Evolutionary conservation across 2,113 vertebrate species (phyloP).

Genomic region (Hucho hucho): DNA sequence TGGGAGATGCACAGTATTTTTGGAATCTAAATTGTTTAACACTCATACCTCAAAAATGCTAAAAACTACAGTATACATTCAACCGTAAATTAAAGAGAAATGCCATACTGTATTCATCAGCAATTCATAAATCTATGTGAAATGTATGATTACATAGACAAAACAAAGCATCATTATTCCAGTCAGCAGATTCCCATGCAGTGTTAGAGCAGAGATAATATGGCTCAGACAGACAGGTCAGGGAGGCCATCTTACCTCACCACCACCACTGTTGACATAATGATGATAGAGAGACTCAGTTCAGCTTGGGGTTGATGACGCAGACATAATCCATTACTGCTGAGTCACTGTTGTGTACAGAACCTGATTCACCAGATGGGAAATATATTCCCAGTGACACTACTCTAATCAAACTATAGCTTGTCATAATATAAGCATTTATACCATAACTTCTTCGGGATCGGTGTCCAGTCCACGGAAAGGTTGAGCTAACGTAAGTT

Average conservation of each 20-base stretch:
- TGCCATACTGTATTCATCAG: neutral
- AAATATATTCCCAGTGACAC: slow-evolving; percentile 34
- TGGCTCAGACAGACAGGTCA: neutral
- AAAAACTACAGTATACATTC: neutral
- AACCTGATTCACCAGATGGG: slow-evolving; percentile 41
- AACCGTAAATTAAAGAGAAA: neutral
- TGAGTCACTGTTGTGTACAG: slow-evolving; percentile 40
- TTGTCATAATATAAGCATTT: slow-evolving; percentile 11
- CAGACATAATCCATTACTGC: slow-evolving; percentile 10
- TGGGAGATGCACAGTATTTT: slow-evolving; percentile 19
- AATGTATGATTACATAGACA: neutral
- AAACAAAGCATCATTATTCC: neutral
- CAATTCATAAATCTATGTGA: neutral
- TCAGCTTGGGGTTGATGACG: neutral
- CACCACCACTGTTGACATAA: slow-evolving; percentile 13
- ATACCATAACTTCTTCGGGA: neutral
- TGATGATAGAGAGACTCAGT: neutral
- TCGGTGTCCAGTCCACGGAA: too few relatives aligned
- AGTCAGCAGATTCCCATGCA: neutral
- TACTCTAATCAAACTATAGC: slow-evolving; percentile 15
- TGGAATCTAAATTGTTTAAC: slow-evolving; percentile 8
- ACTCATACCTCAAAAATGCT: slow-evolving; percentile 13
- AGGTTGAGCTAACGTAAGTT: too few relatives aligned
- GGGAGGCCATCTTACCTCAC: neutral
- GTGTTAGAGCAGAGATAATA: slow-evolving; percentile 9